phyloP scores from a whole-genome alignment of 92 coral and sea anemone genomes.

The Micromussa lordhowensis region DNA sequence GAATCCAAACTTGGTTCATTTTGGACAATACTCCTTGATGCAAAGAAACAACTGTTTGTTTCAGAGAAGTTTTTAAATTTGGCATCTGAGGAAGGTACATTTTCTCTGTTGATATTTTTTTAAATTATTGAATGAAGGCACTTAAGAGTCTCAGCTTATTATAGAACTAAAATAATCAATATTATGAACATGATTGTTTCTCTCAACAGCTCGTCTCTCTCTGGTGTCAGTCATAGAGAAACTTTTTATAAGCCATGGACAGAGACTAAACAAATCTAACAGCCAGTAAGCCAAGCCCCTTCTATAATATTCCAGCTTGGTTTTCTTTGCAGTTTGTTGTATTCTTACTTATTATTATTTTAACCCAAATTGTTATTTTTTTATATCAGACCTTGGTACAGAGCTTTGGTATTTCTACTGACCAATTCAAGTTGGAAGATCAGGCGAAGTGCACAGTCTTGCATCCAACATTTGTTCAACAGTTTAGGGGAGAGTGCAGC shows the following conservation, averaged over 20 bases:
- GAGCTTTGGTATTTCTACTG: conserved; percentile 78
- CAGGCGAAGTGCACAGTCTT: conserved; percentile 67
- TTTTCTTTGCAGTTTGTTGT: neutral
- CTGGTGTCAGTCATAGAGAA: conserved; percentile 76
- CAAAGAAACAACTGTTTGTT: conserved; percentile 88
- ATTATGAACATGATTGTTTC: neutral
- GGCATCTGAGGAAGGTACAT: conserved; percentile 85
- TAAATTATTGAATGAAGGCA: neutral
- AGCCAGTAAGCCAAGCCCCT: conserved; percentile 65
- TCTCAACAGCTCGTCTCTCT: conserved; percentile 69
- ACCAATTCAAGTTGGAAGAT: conserved; percentile 73
- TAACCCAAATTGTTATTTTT: neutral
- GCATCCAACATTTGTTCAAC: conserved; percentile 73
- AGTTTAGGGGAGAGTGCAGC: conserved; percentile 65
- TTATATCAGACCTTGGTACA: conserved; percentile 79
- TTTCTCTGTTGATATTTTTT: neutral
- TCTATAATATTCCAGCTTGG: neutral
- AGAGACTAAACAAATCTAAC: conserved; percentile 73
- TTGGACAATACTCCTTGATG: conserved; percentile 87
- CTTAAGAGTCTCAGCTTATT: neutral
- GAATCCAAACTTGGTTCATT: conserved; percentile 89
- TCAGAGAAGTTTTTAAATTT: conserved; percentile 80
- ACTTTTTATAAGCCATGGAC: conserved; percentile 77
- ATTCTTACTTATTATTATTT: neutral
- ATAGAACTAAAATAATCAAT: neutral